phyloP scores from a whole-genome alignment of 2,113 vertebrate species.

The Thoracochromis brauschi region DNA sequence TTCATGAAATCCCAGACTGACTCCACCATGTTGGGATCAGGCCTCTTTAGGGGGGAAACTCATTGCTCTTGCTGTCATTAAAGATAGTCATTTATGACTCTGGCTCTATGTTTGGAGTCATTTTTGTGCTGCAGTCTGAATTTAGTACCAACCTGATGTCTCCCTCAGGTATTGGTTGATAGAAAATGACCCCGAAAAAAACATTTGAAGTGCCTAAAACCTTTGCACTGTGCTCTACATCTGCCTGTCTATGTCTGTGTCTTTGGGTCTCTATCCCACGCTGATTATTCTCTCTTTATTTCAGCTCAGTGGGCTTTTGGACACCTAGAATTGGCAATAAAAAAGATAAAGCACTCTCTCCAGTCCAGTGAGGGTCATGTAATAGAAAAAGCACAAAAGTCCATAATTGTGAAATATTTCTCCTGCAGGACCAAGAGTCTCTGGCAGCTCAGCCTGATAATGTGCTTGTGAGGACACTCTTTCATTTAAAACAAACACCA shows the following conservation, averaged over 20 bases:
- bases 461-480: conserved; percentile 36
- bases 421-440: conserved; percentile 41
- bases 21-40: neutral
- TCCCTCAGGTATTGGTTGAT: neutral
- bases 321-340: conserved; percentile 62
- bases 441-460: conserved; percentile 42
- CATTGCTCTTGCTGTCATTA: neutral
- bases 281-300: conserved; percentile 55
- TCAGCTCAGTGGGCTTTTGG: conserved; percentile 40
- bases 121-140: neutral
- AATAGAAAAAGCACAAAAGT: conserved; percentile 59
- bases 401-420: conserved; percentile 65
- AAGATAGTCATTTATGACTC: neutral
- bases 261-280: neutral
- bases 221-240: neutral
- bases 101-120: neutral
- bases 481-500: conserved; percentile 58
- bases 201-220: neutral
- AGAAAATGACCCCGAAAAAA: neutral
- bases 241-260: neutral
- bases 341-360: conserved; percentile 54
- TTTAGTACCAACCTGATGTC: neutral
- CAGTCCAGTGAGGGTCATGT: conserved; percentile 53
- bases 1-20: neutral
- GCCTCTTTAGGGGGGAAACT: neutral